These are phyloP conservation scores for Tragulus kanchil DNA, from an alignment of 2,113 vertebrate species.

Conservation along the genomic window DNA sequence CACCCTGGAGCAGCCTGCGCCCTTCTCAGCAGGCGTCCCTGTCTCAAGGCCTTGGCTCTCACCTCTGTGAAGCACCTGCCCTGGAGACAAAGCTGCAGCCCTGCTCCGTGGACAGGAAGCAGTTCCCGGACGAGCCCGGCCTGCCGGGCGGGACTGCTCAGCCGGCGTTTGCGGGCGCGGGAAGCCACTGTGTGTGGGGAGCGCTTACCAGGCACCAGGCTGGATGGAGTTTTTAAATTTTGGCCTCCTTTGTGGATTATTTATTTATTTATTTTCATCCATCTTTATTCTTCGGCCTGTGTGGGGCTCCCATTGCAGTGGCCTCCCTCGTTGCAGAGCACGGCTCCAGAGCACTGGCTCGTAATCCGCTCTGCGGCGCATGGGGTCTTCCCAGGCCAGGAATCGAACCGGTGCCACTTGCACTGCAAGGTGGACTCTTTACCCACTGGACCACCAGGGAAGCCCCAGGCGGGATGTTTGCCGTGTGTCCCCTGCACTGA, in stretches of 20 bases:
- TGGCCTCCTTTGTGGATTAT: too few relatives aligned
- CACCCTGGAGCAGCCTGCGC: neutral
- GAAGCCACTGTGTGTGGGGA: rapidly evolving
- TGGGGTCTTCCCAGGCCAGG: too few relatives aligned
- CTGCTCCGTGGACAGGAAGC: neutral
- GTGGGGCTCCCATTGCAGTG: too few relatives aligned
- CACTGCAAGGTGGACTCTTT: too few relatives aligned
- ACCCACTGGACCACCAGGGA: too few relatives aligned
- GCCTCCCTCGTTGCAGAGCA: too few relatives aligned
- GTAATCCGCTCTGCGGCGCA: too few relatives aligned
- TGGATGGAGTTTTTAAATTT: too few relatives aligned
- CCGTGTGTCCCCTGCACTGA: rapidly evolving
- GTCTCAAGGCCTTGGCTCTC: neutral
- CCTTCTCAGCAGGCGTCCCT: neutral
- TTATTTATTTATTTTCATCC: too few relatives aligned
- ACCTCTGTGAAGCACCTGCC: neutral
- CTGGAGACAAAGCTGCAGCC: neutral
- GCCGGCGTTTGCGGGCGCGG: neutral
- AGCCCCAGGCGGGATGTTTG: neutral
- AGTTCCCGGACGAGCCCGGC: neutral
- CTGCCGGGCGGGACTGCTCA: neutral
- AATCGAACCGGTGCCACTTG: too few relatives aligned
- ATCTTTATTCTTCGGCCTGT: too few relatives aligned
- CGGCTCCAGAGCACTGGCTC: too few relatives aligned
- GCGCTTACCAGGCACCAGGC: neutral